A percentile compares a stretch with the other conserved stretches of the same genome.
Conservation (phyloP, 2,113 vertebrate genomes). For the Indri indri region DNA sequence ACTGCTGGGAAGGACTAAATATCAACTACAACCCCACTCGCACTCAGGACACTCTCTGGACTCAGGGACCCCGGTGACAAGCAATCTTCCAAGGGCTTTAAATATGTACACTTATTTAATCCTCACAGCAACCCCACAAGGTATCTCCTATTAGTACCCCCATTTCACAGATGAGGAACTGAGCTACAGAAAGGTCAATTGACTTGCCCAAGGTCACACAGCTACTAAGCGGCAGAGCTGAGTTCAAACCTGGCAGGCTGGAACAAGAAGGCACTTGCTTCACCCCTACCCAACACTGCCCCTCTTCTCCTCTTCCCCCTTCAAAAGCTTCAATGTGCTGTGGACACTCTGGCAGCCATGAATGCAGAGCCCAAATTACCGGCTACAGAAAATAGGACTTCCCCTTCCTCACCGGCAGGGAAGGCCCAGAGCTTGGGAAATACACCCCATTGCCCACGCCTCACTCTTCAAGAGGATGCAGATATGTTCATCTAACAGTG, state of each 20-base stretch:
- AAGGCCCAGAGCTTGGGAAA: background rate
- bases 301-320: background rate
- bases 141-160: background rate
- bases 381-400: background rate
- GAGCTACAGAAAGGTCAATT: background rate
- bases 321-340: background rate
- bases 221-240: background rate
- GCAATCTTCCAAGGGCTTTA: background rate
- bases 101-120: background rate
- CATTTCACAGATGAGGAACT: background rate
- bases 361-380: background rate
- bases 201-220: background rate
- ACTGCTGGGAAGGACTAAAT: background rate
- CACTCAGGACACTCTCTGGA: background rate
- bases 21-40: background rate
- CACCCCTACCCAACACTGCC: background rate
- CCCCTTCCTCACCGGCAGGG: background rate
- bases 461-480: background rate
- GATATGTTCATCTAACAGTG: background rate
- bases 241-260: background rate
- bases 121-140: background rate
- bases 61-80: background rate
- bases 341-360: background rate
- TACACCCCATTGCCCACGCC: background rate
- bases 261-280: background rate